Percentiles rank a stretch among this genome's conserved stretches.
Conservation (phyloP, 2,797 vertebrate species). For the Lacerta agilis region DNA sequence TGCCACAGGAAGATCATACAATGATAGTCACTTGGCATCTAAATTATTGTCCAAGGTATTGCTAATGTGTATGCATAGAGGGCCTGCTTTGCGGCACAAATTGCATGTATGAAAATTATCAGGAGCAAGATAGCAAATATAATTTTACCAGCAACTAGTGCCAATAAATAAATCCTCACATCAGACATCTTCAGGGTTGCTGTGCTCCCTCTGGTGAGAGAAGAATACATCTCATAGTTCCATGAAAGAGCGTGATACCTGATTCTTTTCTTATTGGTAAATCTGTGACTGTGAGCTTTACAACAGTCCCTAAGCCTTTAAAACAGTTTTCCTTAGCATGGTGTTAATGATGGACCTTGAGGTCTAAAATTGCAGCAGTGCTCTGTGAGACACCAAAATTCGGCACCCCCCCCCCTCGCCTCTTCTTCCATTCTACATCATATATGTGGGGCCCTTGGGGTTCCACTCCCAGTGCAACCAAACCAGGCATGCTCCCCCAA, state of each 20-base stretch:
- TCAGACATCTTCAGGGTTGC: background rate
- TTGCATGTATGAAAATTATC: slow-evolving; percentile 12
- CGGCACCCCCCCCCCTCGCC: too few species aligned
- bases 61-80: slow-evolving; percentile 7
- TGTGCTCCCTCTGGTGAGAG: background rate
- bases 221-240: background rate
- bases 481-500: too few species aligned
- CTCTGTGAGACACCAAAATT: too few species aligned
- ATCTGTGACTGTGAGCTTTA: background rate
- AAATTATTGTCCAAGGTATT: slow-evolving; percentile 45
- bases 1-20: slow-evolving; percentile 35
- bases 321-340: too few species aligned
- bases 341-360: too few species aligned
- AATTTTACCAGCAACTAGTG: slow-evolving; percentile 31
- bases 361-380: too few species aligned
- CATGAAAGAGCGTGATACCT: background rate
- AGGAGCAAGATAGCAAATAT: background rate
- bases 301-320: background rate
- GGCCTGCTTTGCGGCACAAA: slow-evolving; percentile 11
- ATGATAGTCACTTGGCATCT: slow-evolving; percentile 8
- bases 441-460: too few species aligned
- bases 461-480: too few species aligned
- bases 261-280: background rate
- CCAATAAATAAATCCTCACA: slow-evolving; percentile 21
- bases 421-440: too few species aligned